Evolutionary conservation across 2,888 invertebrate species (phyloP).

Genomic region (Lasioglossum marginatum): DNA sequence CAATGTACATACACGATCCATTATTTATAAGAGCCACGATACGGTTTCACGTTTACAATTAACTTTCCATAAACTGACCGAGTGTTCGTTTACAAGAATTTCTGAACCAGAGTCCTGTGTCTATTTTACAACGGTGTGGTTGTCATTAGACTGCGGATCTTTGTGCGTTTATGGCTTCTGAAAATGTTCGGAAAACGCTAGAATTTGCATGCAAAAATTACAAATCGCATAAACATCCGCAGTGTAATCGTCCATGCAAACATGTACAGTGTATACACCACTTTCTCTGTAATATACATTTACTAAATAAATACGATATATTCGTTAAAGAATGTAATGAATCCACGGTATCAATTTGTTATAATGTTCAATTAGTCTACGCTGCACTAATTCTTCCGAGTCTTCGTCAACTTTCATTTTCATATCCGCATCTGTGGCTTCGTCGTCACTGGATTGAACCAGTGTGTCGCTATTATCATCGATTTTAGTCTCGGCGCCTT

Average conservation of each 20-base stretch:
- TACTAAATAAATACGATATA: constrained; percentile 52
- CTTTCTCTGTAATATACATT: background rate
- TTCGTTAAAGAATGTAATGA: constrained; percentile 74
- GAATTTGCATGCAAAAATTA: too few relatives aligned
- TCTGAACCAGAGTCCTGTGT: constrained; percentile 17
- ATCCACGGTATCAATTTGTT: constrained; percentile 80
- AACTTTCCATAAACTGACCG: background rate
- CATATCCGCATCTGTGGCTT: constrained; percentile 13
- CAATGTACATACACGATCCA: background rate
- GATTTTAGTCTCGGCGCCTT: background rate
- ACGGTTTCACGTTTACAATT: background rate
- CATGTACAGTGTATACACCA: constrained; percentile 18
- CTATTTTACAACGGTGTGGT: constrained; percentile 17
- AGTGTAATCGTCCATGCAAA: background rate
- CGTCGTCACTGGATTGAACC: constrained; percentile 7
- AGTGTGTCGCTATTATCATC: background rate
- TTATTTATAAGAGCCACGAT: constrained; percentile 15
- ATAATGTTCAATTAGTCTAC: constrained; percentile 79
- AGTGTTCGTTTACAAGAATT: background rate
- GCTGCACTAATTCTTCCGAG: constrained; percentile 68
- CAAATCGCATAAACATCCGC: too few relatives aligned
- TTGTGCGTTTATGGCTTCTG: too few relatives aligned
- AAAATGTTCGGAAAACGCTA: too few relatives aligned
- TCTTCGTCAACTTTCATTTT: constrained; percentile 14
- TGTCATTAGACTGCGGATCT: background rate